Conservation (phyloP, 2,888 invertebrate genomes). For the Pantelozetes paolii region DNA sequence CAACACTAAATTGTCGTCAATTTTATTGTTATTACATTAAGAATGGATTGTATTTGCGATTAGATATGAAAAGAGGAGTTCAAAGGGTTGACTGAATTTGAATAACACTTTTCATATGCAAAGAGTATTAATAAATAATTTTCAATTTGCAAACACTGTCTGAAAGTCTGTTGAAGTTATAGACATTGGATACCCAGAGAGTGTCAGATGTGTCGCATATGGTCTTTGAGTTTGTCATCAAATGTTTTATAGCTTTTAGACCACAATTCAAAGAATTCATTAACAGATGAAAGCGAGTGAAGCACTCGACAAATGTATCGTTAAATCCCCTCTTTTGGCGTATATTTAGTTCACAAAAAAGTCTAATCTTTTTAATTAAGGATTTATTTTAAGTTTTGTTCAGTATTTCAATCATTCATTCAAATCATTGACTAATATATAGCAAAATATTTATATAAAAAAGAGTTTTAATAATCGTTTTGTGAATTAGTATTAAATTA, state of each 20-base stretch:
- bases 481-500: no score
- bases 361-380: neutral
- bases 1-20: no score
- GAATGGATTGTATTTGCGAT: no score
- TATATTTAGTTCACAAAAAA: neutral
- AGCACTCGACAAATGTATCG: neutral
- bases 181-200: neutral
- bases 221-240: neutral
- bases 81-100: neutral
- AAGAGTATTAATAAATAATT: neutral
- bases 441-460: neutral
- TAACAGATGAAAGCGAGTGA: neutral
- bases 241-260: neutral
- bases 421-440: neutral
- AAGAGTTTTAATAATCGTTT: neutral
- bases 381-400: neutral
- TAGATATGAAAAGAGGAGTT: neutral
- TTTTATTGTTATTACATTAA: no score
- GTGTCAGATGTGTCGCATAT: constrained; percentile 28
- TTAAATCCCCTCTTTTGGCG: neutral
- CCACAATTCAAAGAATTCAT: neutral
- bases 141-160: neutral
- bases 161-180: neutral
- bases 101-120: neutral
- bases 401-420: neutral